Conservation (phyloP, 2,888 invertebrate genomes). For the Parasteatoda lunata region DNA sequence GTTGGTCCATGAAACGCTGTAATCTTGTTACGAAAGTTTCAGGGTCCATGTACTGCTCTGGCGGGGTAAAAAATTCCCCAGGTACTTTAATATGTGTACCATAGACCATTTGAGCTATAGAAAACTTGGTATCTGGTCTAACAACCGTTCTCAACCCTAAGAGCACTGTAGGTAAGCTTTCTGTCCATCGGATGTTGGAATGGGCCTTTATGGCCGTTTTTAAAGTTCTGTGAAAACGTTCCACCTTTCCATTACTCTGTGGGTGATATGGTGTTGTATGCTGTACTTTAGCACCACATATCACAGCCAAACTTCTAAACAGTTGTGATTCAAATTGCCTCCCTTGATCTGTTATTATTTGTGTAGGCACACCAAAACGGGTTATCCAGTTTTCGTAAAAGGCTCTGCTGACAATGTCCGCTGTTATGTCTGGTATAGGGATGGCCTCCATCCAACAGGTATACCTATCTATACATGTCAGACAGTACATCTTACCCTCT, state of each 20-base stretch:
- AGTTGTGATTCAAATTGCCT: background rate
- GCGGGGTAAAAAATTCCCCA: background rate
- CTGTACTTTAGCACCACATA: background rate
- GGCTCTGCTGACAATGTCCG: slow-evolving; percentile 73
- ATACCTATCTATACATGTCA: background rate
- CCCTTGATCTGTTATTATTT: background rate
- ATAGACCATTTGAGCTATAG: slow-evolving; percentile 40
- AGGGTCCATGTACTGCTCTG: background rate
- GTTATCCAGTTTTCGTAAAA: slow-evolving; percentile 74
- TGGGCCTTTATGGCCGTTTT: background rate
- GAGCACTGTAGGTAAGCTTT: slow-evolving; percentile 14
- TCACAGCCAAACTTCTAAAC: slow-evolving; percentile 1
- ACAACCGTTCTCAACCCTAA: background rate
- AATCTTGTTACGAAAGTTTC: slow-evolving; percentile 4
- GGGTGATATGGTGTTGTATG: slow-evolving; percentile 11
- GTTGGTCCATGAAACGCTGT: background rate
- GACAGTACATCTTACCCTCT: background rate
- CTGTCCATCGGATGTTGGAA: slow-evolving; percentile 1
- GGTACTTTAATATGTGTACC: slow-evolving; percentile 12
- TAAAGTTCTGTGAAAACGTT: background rate
- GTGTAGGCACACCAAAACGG: slow-evolving; percentile 72
- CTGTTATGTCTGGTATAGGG: slow-evolving; percentile 72
- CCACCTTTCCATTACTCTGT: slow-evolving; percentile 5
- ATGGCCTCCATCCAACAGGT: slow-evolving; percentile 50
- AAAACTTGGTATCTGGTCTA: slow-evolving; percentile 3